Evolutionary conservation across 2,113 vertebrate species (phyloP), one percentile per base, ranked within the genome.

Genomic region (Climacteris rufus): DNA sequence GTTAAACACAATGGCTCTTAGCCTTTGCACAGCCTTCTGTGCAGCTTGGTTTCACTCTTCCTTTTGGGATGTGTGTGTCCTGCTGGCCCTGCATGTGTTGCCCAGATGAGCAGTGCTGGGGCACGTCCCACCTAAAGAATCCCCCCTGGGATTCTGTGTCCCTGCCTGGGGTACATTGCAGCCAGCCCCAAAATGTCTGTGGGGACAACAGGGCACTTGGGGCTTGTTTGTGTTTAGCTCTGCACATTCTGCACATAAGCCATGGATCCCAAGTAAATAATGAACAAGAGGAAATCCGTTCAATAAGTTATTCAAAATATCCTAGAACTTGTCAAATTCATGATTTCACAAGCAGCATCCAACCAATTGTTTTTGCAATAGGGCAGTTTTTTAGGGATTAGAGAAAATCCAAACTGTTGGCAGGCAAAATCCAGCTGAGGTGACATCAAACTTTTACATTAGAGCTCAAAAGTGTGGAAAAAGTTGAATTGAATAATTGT

Each of bases 241-340:
- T 88, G 69, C 80, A 76, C 72, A 83, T 91, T 94, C 72, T 84
- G 74, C 49, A 18, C 44, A 42, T 45, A 81, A 86, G 63, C 45
- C 59, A 75, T 87, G 69, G 88, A 89, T 88, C 70, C 54, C 68
- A 64, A 77, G 61, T 31, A 91, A 92, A 86, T 87, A 57, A 91
- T 56, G 61, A 64, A 64, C 28, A 39, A 50, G 71, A 89, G 77
- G 76, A 86, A 81, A 91, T 82, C 61, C 70, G 89, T 96, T 94
- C 84, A 94, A 77, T 60, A 65, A 83, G 19, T 85, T 90, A 86
- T 64, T 78, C 88, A 87, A 66, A 96, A 53, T 94, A 80, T 78
- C 66, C 25, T 22, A 56, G 76, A 82, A 83, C 75, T 87, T 74
- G 59, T 88, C 42, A 69, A 92, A 93, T 84, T 15, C 60, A 75